These are phyloP conservation scores for Chrysemys picta DNA, from an alignment of 2,113 vertebrate genomes.

Conservation along the genomic window DNA sequence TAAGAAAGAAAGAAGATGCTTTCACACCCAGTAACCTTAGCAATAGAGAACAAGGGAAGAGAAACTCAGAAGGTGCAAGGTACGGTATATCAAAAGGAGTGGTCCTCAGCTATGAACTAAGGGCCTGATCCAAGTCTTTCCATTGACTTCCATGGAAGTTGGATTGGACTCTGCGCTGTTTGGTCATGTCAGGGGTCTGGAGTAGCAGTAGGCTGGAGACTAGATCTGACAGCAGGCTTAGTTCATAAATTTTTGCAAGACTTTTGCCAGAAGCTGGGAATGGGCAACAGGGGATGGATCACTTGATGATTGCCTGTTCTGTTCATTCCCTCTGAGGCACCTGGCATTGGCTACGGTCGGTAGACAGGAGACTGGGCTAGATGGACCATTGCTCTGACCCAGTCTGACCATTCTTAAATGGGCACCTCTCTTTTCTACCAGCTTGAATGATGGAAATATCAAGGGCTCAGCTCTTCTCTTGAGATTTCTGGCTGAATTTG, in stretches of 20 bases:
- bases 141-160: neutral
- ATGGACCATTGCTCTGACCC: no score
- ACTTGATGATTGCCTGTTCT: no score
- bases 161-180: neutral
- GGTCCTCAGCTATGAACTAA: neutral
- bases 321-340: no score
- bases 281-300: no score
- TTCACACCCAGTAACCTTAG: neutral
- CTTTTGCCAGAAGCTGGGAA: neutral
- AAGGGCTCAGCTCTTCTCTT: neutral
- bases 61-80: neutral
- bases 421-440: neutral
- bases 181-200: neutral
- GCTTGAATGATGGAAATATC: neutral
- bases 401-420: neutral
- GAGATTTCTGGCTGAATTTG: neutral
- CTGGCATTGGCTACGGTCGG: no score
- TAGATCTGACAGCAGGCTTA: neutral
- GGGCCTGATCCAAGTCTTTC: neutral
- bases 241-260: neutral
- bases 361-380: no score
- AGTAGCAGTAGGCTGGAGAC: neutral
- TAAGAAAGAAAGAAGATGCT: neutral
- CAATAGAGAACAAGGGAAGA: neutral
- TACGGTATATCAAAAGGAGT: neutral